Evolutionary conservation across 2,113 vertebrate genomes (phyloP), one percentile per base, ranked within the genome.

Genomic region (Cyphomyrus plagiostoma): DNA sequence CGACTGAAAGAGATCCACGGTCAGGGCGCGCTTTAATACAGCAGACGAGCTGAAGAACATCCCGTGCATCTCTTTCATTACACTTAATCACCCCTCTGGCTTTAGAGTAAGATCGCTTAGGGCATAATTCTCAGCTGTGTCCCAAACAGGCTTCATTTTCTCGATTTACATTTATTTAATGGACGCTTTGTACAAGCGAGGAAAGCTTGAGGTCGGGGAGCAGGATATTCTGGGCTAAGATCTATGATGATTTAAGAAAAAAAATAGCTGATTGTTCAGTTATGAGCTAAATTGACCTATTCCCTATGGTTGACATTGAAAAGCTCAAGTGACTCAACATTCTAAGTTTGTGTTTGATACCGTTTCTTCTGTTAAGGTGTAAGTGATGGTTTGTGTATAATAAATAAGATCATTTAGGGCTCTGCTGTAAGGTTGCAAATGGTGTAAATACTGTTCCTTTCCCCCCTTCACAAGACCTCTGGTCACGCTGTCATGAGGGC

Each of bases 1-100:
- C 15, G 46, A 50, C n/a, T 94, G 93, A 93, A 93, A 92, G 93
- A 93, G 91, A 9, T 86, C 26, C 13, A 11, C 10, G 4, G n/a
- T 70, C 10, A 11, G 10, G n/a, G 62, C 30, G 62, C 10, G 1
- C 3, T 70, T 13, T 70, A 26, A 70, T 30, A 4, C 26, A 13
- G 26, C 62, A 70, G 26, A 62, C 0, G 23, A 70, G 11, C 62
- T 70, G n/a, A 30, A 30, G 62, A 70, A 30, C 26, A 70, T 70
- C 62, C 62, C 3, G 9, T 70, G 62, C 26, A 70, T 70, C 62
- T 66, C 58, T 30, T 30, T 13, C 10, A 10, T 70, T 70, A 13
- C 26, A 70, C 74, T 80, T 42, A 42, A 80, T 80, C 74, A 42
- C 30, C 74, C 35, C 30, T 39, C 35, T 39, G 35, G 74, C 74